These are phyloP conservation scores for Lepidurus couesii DNA, from an alignment of 1,140 invertebrate species.

Conservation along the genomic window DNA sequence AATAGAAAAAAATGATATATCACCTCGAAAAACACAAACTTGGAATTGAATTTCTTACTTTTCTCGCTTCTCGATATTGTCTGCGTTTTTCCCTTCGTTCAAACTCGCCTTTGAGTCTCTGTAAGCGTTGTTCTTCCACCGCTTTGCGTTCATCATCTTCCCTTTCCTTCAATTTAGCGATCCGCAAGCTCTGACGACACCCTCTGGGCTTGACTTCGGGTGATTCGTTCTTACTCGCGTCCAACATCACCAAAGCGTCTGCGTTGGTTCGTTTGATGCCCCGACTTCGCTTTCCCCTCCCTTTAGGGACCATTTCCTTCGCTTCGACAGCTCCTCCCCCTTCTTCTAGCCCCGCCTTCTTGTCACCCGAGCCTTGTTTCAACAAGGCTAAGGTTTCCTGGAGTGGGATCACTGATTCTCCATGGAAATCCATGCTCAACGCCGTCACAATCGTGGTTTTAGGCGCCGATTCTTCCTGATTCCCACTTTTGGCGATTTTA, in stretches of 20 bases:
- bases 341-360: not conserved
- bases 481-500: not conserved
- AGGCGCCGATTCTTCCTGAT: not conserved
- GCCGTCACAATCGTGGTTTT: not conserved
- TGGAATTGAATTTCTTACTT: conserved; percentile 36
- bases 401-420: not conserved
- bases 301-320: conserved; percentile 18
- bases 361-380: not conserved
- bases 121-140: conserved; percentile 49
- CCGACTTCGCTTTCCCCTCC: not conserved
- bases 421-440: conserved; percentile 1
- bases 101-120: conserved; percentile 50
- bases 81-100: conserved; percentile 54
- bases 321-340: not conserved
- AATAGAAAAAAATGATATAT: not conserved
- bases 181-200: conserved; percentile 67
- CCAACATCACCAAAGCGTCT: conserved; percentile 15
- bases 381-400: not conserved
- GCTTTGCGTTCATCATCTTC: conserved; percentile 63
- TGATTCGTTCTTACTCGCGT: not conserved
- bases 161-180: conserved; percentile 77
- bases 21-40: not conserved
- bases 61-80: conserved; percentile 52
- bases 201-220: conserved; percentile 41
- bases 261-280: not conserved